Conservation (phyloP, 2,113 vertebrate genomes). For the Apistogramma diplotaenia region DNA sequence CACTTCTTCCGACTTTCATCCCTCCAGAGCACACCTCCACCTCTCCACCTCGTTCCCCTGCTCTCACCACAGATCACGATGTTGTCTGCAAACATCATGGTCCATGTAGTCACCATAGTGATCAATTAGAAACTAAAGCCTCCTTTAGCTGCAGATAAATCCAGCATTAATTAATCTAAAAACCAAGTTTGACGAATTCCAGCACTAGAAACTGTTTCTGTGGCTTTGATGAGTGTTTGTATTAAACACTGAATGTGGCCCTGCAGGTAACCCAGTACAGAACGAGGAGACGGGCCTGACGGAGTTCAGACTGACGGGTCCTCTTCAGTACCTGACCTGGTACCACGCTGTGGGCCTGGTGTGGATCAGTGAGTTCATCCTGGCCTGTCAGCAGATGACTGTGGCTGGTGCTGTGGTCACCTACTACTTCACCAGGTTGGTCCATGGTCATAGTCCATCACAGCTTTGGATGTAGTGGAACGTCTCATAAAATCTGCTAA, state of each 20-base stretch:
- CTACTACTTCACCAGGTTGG: conserved; percentile 96
- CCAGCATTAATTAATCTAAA: background rate
- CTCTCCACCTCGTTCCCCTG: too few relatives aligned
- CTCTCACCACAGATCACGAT: too few relatives aligned
- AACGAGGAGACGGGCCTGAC: conserved; percentile 86
- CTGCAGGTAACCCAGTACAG: conserved; percentile 83
- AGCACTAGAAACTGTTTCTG: background rate
- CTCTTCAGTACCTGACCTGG: conserved; percentile 95
- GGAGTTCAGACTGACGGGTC: conserved; percentile 87
- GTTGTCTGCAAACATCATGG: too few relatives aligned
- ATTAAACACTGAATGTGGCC: background rate
- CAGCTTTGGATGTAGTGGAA: background rate
- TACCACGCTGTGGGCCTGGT: conserved; percentile 94
- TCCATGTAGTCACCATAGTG: too few relatives aligned
- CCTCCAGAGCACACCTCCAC: too few relatives aligned
- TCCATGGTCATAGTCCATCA: background rate
- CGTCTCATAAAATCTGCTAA: background rate
- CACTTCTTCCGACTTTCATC: too few relatives aligned
- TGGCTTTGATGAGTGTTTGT: background rate
- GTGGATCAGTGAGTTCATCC: conserved; percentile 97
- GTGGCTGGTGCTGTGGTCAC: conserved; percentile 97
- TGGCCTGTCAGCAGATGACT: conserved; percentile 99
- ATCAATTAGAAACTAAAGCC: too few relatives aligned
- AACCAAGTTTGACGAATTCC: background rate
- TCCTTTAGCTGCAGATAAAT: too few relatives aligned